Evolutionary conservation across 2,888 invertebrate genomes (phyloP).

Genomic region (Oegoconia quadripuncta): DNA sequence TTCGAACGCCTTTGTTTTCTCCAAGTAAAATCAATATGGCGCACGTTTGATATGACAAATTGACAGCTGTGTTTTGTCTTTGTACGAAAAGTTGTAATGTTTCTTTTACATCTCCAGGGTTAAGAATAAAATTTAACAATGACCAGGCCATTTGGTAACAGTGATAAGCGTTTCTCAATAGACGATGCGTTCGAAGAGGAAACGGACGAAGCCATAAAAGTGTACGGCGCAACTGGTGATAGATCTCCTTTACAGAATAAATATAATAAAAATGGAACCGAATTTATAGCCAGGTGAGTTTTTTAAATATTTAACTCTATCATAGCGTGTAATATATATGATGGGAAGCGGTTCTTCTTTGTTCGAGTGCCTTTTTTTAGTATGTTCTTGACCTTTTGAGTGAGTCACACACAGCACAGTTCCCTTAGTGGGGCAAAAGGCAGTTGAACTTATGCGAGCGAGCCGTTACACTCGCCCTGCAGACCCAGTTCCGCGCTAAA

Average conservation of each 20-base stretch:
- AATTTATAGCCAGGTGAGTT: conserved; percentile 60
- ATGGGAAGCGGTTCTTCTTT: conserved; percentile 26
- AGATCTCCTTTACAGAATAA: conserved; percentile 82
- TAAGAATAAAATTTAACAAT: conserved; percentile 53
- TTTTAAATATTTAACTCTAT: conserved; percentile 13
- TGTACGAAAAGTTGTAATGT: conserved; percentile 56
- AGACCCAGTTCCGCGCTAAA: conserved; percentile 27
- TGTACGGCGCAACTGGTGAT: conserved; percentile 88
- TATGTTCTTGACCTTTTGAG: conserved; percentile 60
- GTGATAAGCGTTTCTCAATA: conserved; percentile 86
- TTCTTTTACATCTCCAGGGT: conserved; percentile 51
- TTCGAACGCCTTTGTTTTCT: no score
- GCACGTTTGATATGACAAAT: conserved; percentile 67
- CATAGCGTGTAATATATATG: not conserved
- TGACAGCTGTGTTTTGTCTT: conserved; percentile 73
- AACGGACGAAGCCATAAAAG: conserved; percentile 89
- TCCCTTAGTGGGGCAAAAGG: conserved; percentile 56
- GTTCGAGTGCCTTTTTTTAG: conserved; percentile 21
- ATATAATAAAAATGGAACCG: conserved; percentile 65
- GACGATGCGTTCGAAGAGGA: conserved; percentile 93
- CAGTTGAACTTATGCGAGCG: conserved; percentile 45
- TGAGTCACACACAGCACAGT: conserved; percentile 58
- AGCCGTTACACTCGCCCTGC: conserved; percentile 29
- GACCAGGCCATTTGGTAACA: conserved; percentile 72
- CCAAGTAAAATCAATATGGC: conserved; percentile 58